phyloP scores from a whole-genome alignment of 2,888 invertebrate genomes.

The Scaeva pyrastri region DNA sequence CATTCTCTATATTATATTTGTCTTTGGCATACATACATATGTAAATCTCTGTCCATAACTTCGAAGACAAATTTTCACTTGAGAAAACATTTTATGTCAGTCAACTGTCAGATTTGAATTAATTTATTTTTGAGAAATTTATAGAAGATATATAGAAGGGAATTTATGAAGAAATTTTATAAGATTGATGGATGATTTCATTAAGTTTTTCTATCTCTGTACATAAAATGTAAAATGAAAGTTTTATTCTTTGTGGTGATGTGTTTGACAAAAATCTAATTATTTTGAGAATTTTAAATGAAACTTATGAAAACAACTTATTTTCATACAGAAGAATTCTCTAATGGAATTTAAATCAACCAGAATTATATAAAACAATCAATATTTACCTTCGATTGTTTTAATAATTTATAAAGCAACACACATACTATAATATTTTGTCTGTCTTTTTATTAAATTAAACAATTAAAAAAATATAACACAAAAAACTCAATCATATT shows the following conservation, averaged over 20 bases:
- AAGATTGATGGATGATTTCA: slow-evolving; percentile 32
- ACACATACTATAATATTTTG: too few species aligned
- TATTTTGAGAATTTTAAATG: background rate
- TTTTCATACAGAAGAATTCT: too few species aligned
- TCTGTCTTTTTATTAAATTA: background rate
- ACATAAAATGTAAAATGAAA: background rate
- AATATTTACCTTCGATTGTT: too few species aligned
- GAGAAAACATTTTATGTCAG: slow-evolving; percentile 41
- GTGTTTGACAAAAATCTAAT: background rate
- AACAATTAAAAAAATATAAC: slow-evolving; percentile 6
- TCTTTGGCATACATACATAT: background rate
- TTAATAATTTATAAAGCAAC: too few species aligned
- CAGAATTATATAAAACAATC: too few species aligned
- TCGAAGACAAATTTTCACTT: slow-evolving; percentile 20
- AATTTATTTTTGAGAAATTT: slow-evolving; percentile 12
- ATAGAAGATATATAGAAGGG: background rate
- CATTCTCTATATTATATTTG: background rate
- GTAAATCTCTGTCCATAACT: background rate
- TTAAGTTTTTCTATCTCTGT: slow-evolving; percentile 29
- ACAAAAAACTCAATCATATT: background rate
- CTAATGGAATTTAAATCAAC: too few species aligned
- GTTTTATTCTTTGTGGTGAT: background rate
- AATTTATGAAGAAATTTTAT: slow-evolving; percentile 13
- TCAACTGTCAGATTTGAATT: slow-evolving; percentile 39
- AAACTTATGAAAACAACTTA: too few species aligned